Conservation (phyloP, 2,797 vertebrate genomes). For the Todus mexicanus region DNA sequence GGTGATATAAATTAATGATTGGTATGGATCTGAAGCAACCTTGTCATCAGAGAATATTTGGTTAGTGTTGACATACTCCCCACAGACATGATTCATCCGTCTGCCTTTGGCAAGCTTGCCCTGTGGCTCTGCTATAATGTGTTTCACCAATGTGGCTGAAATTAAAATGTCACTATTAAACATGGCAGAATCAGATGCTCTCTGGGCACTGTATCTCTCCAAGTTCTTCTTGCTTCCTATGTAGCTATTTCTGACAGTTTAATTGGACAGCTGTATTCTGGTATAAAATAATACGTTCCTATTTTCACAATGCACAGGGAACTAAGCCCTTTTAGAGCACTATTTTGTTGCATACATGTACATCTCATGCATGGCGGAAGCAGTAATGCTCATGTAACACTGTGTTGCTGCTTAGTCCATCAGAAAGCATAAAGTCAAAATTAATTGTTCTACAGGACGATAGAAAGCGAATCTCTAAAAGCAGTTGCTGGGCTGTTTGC, state of each 20-base stretch:
- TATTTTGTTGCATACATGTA: neutral
- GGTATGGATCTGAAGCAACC: neutral
- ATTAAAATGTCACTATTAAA: slow-evolving; percentile 54
- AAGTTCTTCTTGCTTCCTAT: neutral
- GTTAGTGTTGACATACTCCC: slow-evolving; percentile 14
- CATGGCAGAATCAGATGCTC: slow-evolving; percentile 30
- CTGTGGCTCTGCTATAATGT: slow-evolving; percentile 21
- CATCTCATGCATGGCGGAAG: neutral
- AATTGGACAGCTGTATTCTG: neutral
- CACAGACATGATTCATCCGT: neutral
- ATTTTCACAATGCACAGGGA: neutral
- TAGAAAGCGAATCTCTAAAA: neutral
- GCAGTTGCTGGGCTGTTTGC: neutral
- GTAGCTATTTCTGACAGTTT: slow-evolving; percentile 24
- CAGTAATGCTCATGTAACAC: neutral
- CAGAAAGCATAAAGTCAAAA: slow-evolving; percentile 29
- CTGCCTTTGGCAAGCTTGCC: neutral
- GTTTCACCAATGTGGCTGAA: slow-evolving; percentile 21
- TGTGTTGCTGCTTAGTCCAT: neutral
- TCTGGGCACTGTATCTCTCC: neutral
- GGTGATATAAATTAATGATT: neutral
- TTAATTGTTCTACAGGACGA: neutral
- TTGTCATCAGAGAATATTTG: slow-evolving; percentile 7
- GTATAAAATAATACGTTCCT: neutral
- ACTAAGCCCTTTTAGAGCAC: neutral